These are phyloP conservation scores for Galbula dea DNA, from an alignment of 2,113 vertebrate genomes.

Conservation along the genomic window DNA sequence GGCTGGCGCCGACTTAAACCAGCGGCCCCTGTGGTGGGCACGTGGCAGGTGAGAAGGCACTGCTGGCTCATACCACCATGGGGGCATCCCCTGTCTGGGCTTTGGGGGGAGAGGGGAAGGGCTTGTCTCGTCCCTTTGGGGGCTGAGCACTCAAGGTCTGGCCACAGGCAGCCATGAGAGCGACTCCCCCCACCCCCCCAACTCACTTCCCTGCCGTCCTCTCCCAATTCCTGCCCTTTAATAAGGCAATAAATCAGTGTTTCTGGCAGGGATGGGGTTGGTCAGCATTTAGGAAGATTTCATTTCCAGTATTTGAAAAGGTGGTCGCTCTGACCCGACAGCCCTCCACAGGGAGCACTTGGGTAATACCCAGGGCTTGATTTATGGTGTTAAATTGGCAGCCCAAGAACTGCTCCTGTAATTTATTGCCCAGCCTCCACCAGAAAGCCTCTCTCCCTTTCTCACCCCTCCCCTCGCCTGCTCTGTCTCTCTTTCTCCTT, in stretches of 20 bases:
- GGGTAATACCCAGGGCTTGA: constrained; percentile 74
- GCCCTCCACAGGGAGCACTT: constrained; percentile 62
- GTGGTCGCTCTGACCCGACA: constrained; percentile 57
- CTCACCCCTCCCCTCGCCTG: background rate
- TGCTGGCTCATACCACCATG: background rate
- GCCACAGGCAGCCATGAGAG: background rate
- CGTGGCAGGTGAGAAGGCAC: background rate
- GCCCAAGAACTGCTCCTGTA: constrained; percentile 70
- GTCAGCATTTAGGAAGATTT: constrained; percentile 72
- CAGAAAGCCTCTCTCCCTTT: constrained; percentile 32
- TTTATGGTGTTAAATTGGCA: constrained; percentile 79
- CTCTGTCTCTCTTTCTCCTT: background rate
- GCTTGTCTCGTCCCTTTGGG: background rate
- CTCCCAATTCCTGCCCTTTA: constrained; percentile 7
- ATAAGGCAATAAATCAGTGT: constrained; percentile 22
- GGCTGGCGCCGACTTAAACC: background rate
- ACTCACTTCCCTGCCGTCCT: background rate
- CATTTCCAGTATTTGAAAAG: constrained; percentile 72
- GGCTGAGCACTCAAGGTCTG: background rate
- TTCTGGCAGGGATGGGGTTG: constrained; percentile 37
- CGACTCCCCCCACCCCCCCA: background rate
- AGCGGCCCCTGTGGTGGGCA: background rate
- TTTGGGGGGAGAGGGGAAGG: background rate
- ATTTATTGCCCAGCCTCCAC: constrained; percentile 75
- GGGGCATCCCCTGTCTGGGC: background rate